phyloP scores from a whole-genome alignment of 2,888 invertebrate genomes.

The Alloscopus bannaensis region DNA sequence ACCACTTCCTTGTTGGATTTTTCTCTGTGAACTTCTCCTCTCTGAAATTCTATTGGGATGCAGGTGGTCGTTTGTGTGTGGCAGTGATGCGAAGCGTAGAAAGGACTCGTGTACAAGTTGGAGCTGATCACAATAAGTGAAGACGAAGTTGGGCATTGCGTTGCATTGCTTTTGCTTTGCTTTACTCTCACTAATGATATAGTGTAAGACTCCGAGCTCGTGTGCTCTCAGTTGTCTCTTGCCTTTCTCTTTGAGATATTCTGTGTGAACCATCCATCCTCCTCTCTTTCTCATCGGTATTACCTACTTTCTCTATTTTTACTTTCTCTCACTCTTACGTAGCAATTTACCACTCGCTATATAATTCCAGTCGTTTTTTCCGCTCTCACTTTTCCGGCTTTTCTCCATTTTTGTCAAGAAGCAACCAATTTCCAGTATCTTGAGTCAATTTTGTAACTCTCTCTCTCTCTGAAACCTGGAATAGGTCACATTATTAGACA shows the following conservation, averaged over 20 bases:
- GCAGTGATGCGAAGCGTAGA: constrained; percentile 11
- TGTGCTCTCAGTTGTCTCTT: constrained; percentile 63
- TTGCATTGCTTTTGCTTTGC: constrained; percentile 51
- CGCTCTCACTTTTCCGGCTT: constrained; percentile 15
- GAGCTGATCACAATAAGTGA: constrained; percentile 16
- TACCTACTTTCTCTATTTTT: constrained; percentile 25
- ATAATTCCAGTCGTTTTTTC: constrained; percentile 35
- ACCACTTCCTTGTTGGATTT: background rate
- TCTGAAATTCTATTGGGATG: constrained; percentile 52
- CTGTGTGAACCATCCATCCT: constrained; percentile 45
- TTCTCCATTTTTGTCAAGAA: constrained; percentile 10
- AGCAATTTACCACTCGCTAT: constrained; percentile 26
- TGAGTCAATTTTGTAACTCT: too few relatives aligned
- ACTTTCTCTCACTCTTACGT: constrained; percentile 37
- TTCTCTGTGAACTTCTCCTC: constrained; percentile 14
- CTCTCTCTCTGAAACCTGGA: too few relatives aligned
- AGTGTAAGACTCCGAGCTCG: constrained; percentile 46
- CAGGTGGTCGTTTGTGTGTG: constrained; percentile 51
- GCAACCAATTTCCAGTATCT: too few relatives aligned
- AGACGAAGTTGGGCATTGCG: constrained; percentile 6
- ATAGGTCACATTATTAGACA: too few relatives aligned
- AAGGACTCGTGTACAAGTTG: constrained; percentile 3
- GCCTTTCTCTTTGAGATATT: constrained; percentile 65
- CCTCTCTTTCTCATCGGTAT: constrained; percentile 39
- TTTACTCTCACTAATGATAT: constrained; percentile 45